Base-by-base conservation (phyloP, 2,888 invertebrate genomes). In the Lycocerus yunnanus region DNA sequence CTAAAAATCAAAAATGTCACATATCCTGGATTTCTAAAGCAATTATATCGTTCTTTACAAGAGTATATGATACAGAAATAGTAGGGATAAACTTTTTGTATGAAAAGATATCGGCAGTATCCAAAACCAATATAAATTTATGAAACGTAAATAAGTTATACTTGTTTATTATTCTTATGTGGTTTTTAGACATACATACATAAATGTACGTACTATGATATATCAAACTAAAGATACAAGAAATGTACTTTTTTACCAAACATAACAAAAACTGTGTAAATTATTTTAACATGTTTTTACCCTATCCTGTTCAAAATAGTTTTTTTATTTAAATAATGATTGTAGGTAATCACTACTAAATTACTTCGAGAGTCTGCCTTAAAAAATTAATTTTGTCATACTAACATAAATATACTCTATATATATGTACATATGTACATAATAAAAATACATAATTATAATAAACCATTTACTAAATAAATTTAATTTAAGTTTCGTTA, bases 1-100 rank as follows among this genome's bases (percentile, higher is more conserved):
- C 18, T 20, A 8, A 10, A 20, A 61, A 63, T 63, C 13, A 18
- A 63, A 63, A 18, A 18, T 63, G 43, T 43, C 43, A 63, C 18
- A 18, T 63, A 63, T 63, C 61, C 16, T 10, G 20, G 61, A 70
- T 72, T 73, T 72, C 72, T 67, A 16, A 65, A 75, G 71, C 79
- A 78, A 79, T 79, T 79, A 77, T 76, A 70, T 75, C 73, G 78
- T 75, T 72, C 78, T 68, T 77, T 77, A 69, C 75, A 67, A 63
- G 66, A 73, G 71, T 77, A 75, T 75, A 75, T 69, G 72, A 70
- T 68, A 66, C 58, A 61, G 72, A 63, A 72, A 74, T 65, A 20
- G 58, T 66, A 18, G 65, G 71, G 75, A 75, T 77, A 74, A 73
- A 58, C 59, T 58, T 74, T 76, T 72, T 43, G 74, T 59, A 69